Base-by-base conservation (phyloP, 37 sponge, comb jelly and placozoan genomes). In the Oopsacas minuta region DNA sequence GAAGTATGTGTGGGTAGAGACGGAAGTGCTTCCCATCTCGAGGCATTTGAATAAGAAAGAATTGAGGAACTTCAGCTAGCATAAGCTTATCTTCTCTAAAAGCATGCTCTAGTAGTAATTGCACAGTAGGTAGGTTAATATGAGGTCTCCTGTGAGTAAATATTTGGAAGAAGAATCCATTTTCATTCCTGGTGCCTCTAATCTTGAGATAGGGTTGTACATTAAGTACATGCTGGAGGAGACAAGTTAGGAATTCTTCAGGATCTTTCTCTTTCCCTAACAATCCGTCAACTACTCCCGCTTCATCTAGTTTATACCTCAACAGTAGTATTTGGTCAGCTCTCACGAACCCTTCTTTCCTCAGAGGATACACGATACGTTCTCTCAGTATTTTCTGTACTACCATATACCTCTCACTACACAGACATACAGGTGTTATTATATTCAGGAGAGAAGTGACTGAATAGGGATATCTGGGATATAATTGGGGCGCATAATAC, bases 151-250 rank as follows among this genome's bases (percentile, higher is more conserved):
- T 61, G 75, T 61, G 75, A 20, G 75, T 61, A 34, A 61, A 61
- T 61, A 61, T 61, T 12, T 61, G 75, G 30, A 61, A 61, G 75
- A 61, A 61, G 75, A 61, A 61, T 34, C 75, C 75, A 61, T 61
- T 34, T 12, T 61, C 75, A 12, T 61, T 61, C 75, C 75, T 61
- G 28, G 75, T 34, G 30, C 75, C 75, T 12, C 75, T 3, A 34
- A 61, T 61, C 75, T 61, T 61, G 3, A 61, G 75, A 12, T 61
- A 61, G 30, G 75, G 75, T 34, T 61, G 75, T 34, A 61, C 75
- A 61, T 12, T 61, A 32, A 61, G 75, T 3, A 61, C 75, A 15
- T 42, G 49, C 30, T 61, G 75, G 5, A 61, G 75, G 5, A 61
- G 30, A 61, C 75, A 61, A 34, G 75, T 61, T 34, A 61, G 30